These are phyloP conservation scores for Nibea coibor DNA, from an alignment of 2,113 vertebrate genomes.

Conservation along the genomic window DNA sequence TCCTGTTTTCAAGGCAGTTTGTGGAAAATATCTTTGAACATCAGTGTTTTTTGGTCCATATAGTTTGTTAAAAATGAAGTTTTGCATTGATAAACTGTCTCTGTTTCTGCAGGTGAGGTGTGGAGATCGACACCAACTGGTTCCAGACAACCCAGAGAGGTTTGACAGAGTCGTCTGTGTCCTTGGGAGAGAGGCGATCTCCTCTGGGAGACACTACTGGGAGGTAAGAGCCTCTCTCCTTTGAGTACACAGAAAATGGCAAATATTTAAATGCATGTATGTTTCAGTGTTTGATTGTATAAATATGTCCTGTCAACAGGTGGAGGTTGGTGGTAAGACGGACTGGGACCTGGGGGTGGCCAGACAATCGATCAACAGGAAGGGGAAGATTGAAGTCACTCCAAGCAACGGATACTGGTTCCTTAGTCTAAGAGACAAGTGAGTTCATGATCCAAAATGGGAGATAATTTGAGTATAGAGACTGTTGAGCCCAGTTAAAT, in stretches of 20 bases:
- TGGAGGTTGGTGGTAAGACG: slow-evolving; percentile 80
- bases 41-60: too few species aligned
- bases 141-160: slow-evolving; percentile 71
- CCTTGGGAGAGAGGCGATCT: slow-evolving; percentile 77
- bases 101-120: slow-evolving; percentile 68
- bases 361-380: slow-evolving; percentile 75
- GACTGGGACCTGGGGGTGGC: slow-evolving; percentile 85
- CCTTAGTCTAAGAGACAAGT: slow-evolving; percentile 82
- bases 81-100: neutral
- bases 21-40: too few species aligned
- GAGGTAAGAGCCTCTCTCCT: slow-evolving; percentile 64
- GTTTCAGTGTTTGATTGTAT: neutral
- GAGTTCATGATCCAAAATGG: slow-evolving; percentile 1
- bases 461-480: neutral
- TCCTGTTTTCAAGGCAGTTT: too few species aligned
- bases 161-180: slow-evolving; percentile 81
- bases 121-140: slow-evolving; percentile 58
- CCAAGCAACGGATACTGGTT: slow-evolving; percentile 84
- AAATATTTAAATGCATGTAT: neutral
- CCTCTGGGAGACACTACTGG: slow-evolving; percentile 81
- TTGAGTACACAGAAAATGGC: neutral
- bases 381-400: slow-evolving; percentile 80
- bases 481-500: too few species aligned
- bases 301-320: slow-evolving; percentile 51
- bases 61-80: neutral